Base-by-base conservation (phyloP, 2,797 vertebrate species). In the Naso thynnoides region DNA sequence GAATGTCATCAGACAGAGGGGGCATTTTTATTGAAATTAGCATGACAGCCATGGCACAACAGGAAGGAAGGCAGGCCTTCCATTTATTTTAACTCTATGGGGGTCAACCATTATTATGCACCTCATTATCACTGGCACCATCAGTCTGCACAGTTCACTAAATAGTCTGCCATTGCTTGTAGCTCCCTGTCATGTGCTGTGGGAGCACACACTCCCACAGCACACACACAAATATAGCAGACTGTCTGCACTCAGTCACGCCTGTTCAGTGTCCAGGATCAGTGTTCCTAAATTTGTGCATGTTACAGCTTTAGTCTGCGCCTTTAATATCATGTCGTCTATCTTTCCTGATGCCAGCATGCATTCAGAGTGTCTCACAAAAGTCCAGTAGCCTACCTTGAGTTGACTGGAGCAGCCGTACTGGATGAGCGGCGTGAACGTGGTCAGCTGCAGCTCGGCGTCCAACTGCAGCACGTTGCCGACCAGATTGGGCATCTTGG, bases 341-440 rank as follows among this genome's bases (percentile, higher is more conserved):
- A 19, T 64, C 47, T 68, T 26, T 18, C 45, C 53, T 23, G 7
- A 29, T 11, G 21, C 18, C 58, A 39, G 31, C 5, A 9, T 21
- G 50, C 31, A 54, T 4, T 8, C 6, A n/a, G 36, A 7, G 36
- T 5, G 33, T 14, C 4, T 21, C 33, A 0, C 50, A 50, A 24
- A 53, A 7, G 26, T 60, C n/a, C 18, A 7, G 79, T 29, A 5
- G 2, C 15, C 21, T 95, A 98, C 98, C 98, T 97, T 97, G 83
- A 99, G 95, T 86, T 99, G 98, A 68, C 96, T 96, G 91, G 98
- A 97, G 94, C 98, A 99, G 88, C 98, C 98, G 95, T 98, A 99
- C 95, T 99, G 97, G 74, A 99, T 98, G 79, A 99, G 96, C 7
- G 98, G 98, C 5, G 96, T 99, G 91, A 99, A 99, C 49, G 98